phyloP scores from a whole-genome alignment of 2,888 invertebrate species.

The Crioceris asparagi region DNA sequence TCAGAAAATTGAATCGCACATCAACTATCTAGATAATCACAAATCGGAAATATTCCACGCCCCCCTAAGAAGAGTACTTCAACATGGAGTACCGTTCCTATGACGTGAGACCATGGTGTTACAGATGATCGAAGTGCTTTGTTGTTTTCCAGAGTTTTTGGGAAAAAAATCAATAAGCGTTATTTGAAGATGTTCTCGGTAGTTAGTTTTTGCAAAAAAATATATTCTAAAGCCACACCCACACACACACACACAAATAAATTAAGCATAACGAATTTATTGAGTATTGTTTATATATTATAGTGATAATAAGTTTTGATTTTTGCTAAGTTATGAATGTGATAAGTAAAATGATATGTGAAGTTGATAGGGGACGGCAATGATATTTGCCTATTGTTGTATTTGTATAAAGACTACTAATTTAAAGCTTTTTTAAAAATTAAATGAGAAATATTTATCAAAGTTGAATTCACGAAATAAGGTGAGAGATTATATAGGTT shows the following conservation, averaged over 20 bases:
- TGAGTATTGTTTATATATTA: too few relatives aligned
- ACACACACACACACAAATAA: too few relatives aligned
- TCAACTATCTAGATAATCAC: conserved; percentile 9
- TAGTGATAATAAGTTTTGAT: too few relatives aligned
- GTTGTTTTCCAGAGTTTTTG: conserved; percentile 15
- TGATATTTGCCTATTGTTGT: too few relatives aligned
- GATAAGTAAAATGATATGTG: too few relatives aligned
- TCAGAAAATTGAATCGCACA: conserved; percentile 14
- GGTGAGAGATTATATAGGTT: background rate
- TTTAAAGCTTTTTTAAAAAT: conserved; percentile 1
- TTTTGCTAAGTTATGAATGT: too few relatives aligned
- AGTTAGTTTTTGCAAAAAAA: conserved; percentile 16
- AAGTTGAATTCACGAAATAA: conserved; percentile 2
- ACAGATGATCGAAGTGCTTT: conserved; percentile 14
- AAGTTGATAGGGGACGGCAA: too few relatives aligned
- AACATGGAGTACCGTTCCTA: conserved; percentile 2
- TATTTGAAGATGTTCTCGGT: conserved; percentile 13
- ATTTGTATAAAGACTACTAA: too few relatives aligned
- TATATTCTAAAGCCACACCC: conserved; percentile 16
- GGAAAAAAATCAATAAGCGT: too few relatives aligned
- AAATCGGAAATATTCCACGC: conserved; percentile 7
- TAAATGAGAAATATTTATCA: conserved; percentile 2
- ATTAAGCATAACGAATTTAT: too few relatives aligned
- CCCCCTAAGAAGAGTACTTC: background rate
- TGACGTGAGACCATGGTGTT: too few relatives aligned